A percentile compares a stretch with the other conserved stretches of the same genome.
Evolutionary conservation across 2,113 vertebrate species (phyloP).

Genomic region (Aphelocoma coerulescens): DNA sequence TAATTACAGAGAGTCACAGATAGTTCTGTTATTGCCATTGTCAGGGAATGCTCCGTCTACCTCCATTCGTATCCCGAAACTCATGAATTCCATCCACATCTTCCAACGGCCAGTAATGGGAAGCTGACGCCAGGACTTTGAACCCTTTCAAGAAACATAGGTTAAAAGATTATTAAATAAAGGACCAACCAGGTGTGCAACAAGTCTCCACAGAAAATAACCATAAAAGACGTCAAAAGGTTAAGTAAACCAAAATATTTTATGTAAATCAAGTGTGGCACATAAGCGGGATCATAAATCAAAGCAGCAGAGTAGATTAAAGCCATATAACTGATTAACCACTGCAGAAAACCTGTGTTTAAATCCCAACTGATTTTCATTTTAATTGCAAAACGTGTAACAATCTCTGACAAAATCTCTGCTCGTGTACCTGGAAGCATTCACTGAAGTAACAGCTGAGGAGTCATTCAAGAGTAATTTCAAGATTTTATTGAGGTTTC

Average conservation of each 20-base stretch:
- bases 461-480: background rate
- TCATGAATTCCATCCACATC: slow-evolving; percentile 87
- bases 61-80: slow-evolving; percentile 83
- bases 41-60: slow-evolving; percentile 71
- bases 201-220: background rate
- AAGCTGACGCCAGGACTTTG: slow-evolving; percentile 85
- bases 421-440: background rate
- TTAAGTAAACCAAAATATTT: background rate
- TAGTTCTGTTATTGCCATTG: slow-evolving; percentile 73
- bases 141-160: slow-evolving; percentile 78
- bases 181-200: background rate
- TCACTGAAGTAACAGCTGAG: background rate
- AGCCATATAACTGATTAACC: background rate
- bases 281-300: background rate
- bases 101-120: slow-evolving; percentile 94
- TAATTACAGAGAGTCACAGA: slow-evolving; percentile 38
- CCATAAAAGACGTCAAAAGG: background rate
- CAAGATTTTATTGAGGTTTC: background rate
- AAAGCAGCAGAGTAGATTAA: background rate
- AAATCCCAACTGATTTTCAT: background rate
- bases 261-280: background rate
- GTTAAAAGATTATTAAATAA: background rate
- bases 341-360: background rate
- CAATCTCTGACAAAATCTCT: background rate
- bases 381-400: background rate